Evolutionary conservation across 2,113 vertebrate genomes (phyloP).

Genomic region (Bos javanicus): DNA sequence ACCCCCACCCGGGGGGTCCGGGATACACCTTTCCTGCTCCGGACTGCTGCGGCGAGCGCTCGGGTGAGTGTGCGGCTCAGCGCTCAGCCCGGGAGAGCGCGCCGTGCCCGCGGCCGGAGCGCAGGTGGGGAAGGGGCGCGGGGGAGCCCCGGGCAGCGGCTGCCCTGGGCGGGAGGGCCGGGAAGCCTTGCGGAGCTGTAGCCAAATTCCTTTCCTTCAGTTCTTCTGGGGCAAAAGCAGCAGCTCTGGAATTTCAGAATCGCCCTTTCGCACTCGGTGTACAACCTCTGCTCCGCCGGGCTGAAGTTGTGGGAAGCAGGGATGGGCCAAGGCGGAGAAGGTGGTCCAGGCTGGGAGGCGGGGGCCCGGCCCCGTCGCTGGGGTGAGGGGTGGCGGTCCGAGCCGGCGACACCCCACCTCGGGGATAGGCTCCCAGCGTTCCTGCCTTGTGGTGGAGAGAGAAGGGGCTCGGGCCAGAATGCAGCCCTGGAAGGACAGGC

Average conservation of each 20-base stretch:
- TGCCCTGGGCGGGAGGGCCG: rapidly evolving
- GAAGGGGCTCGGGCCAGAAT: background rate
- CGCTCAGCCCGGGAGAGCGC: background rate
- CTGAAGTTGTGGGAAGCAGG: background rate
- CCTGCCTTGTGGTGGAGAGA: background rate
- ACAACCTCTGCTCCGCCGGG: background rate
- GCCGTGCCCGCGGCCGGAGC: rapidly evolving
- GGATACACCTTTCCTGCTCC: background rate
- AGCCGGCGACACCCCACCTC: background rate
- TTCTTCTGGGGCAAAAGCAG: background rate
- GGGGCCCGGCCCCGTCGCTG: rapidly evolving
- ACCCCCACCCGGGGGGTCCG: rapidly evolving
- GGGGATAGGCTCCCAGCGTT: background rate
- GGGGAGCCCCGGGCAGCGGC: background rate
- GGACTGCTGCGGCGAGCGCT: background rate
- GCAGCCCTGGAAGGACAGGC: background rate
- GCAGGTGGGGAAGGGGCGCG: background rate
- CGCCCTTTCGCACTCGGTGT: background rate
- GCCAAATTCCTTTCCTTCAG: background rate
- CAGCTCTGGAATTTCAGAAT: background rate
- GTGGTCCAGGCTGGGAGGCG: background rate
- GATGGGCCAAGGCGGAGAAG: background rate
- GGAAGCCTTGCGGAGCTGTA: background rate
- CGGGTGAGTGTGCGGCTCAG: background rate
- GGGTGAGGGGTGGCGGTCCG: background rate